Evolutionary conservation across 2,888 invertebrate species (phyloP).

Genomic region (Deroplatys truncata): DNA sequence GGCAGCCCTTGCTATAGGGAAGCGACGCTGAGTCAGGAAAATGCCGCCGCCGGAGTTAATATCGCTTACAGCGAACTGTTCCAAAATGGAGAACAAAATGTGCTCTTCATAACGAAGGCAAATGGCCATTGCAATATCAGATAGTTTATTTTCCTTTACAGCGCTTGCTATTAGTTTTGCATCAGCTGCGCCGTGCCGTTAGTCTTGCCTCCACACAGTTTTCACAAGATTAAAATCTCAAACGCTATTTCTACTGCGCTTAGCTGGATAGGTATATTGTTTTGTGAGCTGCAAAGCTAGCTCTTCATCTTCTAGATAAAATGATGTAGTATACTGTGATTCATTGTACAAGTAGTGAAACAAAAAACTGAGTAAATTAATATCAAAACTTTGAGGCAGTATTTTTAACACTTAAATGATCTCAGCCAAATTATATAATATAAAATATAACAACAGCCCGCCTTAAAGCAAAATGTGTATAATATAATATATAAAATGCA

Average conservation of each 20-base stretch:
- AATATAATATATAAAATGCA: too few relatives aligned
- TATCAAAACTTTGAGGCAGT: too few relatives aligned
- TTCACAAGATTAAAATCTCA: not conserved
- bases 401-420: too few relatives aligned
- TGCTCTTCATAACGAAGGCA: not conserved
- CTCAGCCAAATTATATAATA: too few relatives aligned
- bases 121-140: not conserved
- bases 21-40: not conserved
- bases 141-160: not conserved
- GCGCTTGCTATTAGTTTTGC: not conserved
- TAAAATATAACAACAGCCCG: too few relatives aligned
- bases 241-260: not conserved
- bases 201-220: not conserved
- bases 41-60: not conserved
- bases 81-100: not conserved
- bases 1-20: not conserved
- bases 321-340: not conserved
- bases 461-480: too few relatives aligned
- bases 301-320: not conserved
- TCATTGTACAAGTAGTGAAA: too few relatives aligned
- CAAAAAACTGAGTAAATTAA: too few relatives aligned
- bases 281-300: not conserved
- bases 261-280: not conserved
- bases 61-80: not conserved
- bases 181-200: not conserved